Percentiles rank a stretch among this genome's conserved stretches.
Evolutionary conservation across 2,888 invertebrate species (phyloP).

Genomic region (Gortyna flavago): DNA sequence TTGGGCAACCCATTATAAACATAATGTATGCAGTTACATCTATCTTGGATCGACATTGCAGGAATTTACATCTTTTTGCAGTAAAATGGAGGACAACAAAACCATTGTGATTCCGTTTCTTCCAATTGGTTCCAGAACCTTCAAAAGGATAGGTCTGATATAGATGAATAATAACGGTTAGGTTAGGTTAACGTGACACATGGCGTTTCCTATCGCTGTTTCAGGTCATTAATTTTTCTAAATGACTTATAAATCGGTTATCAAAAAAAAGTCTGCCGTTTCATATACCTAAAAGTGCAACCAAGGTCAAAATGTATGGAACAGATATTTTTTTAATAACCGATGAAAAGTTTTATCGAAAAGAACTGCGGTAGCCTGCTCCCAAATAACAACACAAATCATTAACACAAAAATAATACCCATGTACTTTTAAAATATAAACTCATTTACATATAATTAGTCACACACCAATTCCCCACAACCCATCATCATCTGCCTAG

Average conservation of each 20-base stretch:
- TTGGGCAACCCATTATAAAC: neutral
- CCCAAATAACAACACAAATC: neutral
- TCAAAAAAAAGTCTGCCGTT: neutral
- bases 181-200: neutral
- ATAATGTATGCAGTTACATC: neutral
- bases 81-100: neutral
- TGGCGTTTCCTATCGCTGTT: conserved; percentile 5
- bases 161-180: neutral
- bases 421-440: neutral
- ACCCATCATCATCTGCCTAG: conserved; percentile 55
- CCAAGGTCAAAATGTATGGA: neutral
- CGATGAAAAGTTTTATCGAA: neutral
- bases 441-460: conserved; percentile 22
- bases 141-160: neutral
- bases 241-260: neutral
- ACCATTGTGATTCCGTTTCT: neutral
- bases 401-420: neutral
- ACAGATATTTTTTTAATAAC: neutral
- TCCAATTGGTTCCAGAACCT: neutral
- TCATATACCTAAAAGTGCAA: neutral
- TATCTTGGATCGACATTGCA: neutral
- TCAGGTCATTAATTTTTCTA: conserved; percentile 26
- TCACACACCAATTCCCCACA: conserved; percentile 33
- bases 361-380: neutral
- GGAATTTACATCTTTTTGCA: neutral